These are phyloP conservation scores for Epinephelus coioides DNA, from an alignment of 2,797 vertebrate genomes.

Conservation along the genomic window DNA sequence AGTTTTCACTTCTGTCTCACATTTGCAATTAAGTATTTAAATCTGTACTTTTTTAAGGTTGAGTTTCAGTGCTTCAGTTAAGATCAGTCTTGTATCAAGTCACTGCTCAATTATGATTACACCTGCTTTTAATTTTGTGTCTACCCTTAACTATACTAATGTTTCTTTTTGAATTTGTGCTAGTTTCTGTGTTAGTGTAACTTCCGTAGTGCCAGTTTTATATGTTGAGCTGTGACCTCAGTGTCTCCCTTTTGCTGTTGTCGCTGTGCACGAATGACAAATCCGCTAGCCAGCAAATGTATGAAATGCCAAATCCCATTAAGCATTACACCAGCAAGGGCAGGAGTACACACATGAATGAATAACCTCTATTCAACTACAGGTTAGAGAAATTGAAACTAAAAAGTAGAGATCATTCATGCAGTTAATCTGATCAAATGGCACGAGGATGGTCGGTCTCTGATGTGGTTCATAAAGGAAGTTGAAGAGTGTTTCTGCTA, in stretches of 20 bases:
- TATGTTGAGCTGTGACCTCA: not conserved
- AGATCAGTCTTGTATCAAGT: not conserved
- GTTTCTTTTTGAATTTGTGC: not conserved
- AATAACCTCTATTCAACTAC: not conserved
- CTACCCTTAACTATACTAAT: not conserved
- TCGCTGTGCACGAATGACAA: not conserved
- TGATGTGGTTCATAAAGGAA: not conserved
- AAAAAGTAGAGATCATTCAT: not conserved
- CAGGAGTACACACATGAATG: not conserved
- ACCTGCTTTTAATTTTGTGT: not conserved
- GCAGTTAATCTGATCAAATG: not conserved
- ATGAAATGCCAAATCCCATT: not conserved
- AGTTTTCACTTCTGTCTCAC: not conserved
- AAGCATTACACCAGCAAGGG: not conserved
- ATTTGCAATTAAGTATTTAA: not conserved
- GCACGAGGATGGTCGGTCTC: not conserved
- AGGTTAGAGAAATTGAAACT: not conserved
- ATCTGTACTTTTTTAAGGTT: not conserved
- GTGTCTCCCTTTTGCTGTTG: not conserved
- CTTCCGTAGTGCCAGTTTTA: not conserved
- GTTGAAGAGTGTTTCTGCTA: not conserved
- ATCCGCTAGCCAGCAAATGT: not conserved
- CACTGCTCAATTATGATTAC: not conserved
- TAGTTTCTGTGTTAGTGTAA: not conserved
- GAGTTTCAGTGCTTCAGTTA: not conserved